Conservation (phyloP, 2,888 invertebrate genomes). For the Linhomoeus sp. region DNA sequence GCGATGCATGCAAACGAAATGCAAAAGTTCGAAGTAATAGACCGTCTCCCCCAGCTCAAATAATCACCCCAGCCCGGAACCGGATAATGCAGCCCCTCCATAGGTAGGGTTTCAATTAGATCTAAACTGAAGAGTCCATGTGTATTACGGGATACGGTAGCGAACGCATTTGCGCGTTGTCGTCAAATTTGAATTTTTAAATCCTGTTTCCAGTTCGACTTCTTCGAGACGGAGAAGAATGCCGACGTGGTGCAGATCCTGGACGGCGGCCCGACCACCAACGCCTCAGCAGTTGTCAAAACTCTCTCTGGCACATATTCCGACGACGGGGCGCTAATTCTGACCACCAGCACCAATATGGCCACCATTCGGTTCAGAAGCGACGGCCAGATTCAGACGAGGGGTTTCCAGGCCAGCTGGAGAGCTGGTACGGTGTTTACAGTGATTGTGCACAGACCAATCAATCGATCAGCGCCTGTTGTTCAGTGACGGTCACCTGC, state of each 20-base stretch:
- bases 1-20: too few relatives aligned
- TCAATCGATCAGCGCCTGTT: too few relatives aligned
- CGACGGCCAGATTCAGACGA: constrained; percentile 72
- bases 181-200: too few relatives aligned
- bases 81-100: too few relatives aligned
- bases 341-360: constrained; percentile 85
- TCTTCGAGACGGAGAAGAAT: constrained; percentile 88
- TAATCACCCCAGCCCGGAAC: too few relatives aligned
- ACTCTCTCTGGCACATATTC: constrained; percentile 33
- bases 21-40: too few relatives aligned
- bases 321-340: constrained; percentile 40
- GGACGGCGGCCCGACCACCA: constrained; percentile 82
- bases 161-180: too few relatives aligned
- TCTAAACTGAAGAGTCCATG: too few relatives aligned
- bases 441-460: too few relatives aligned
- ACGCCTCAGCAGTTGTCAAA: constrained; percentile 54
- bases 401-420: constrained; percentile 48
- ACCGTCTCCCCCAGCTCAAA: too few relatives aligned
- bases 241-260: constrained; percentile 88
- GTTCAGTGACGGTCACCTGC: constrained; percentile 52
- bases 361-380: constrained; percentile 93
- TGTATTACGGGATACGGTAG: too few relatives aligned
- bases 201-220: constrained; percentile 73
- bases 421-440: constrained; percentile 17
- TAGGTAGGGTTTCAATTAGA: too few relatives aligned